phyloP scores from a whole-genome alignment of 2,888 invertebrate genomes.

The Lepidonotus clava region DNA sequence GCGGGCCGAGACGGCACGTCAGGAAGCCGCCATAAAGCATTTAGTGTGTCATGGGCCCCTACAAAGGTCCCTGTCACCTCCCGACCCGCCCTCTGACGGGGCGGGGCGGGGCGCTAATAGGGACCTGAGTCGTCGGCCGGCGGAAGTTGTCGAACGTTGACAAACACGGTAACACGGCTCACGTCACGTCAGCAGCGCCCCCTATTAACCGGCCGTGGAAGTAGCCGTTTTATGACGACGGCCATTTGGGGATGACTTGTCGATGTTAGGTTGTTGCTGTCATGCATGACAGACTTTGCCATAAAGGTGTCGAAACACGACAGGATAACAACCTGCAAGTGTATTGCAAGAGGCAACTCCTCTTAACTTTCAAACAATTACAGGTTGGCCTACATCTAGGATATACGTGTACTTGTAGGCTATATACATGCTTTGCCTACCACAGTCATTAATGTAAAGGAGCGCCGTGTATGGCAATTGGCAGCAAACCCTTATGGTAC shows the following conservation, averaged over 20 bases:
- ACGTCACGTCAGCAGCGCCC: not conserved
- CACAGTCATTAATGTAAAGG: too few species aligned
- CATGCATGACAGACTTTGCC: too few species aligned
- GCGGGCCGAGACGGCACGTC: not conserved
- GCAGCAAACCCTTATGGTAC: too few species aligned
- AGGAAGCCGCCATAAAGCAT: not conserved
- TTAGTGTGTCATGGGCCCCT: not conserved
- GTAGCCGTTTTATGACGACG: conserved; percentile 28
- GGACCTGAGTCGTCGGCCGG: not conserved
- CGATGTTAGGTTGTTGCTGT: not conserved
- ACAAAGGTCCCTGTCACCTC: too few species aligned
- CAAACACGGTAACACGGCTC: conserved; percentile 17
- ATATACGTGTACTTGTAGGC: too few species aligned
- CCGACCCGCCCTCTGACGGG: too few species aligned
- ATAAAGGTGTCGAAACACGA: too few species aligned
- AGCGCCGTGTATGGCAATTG: too few species aligned
- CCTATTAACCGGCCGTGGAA: conserved; percentile 2
- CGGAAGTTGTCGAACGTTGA: not conserved
- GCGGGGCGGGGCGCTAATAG: not conserved
- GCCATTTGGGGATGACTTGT: conserved; percentile 25
- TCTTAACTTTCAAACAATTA: not conserved
- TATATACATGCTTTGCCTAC: too few species aligned
- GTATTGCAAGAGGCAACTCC: not conserved
- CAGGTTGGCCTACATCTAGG: not conserved
- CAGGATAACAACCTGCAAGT: not conserved